phyloP scores from a whole-genome alignment of 2,113 vertebrate genomes.

The Onychostruthus taczanowskii region DNA sequence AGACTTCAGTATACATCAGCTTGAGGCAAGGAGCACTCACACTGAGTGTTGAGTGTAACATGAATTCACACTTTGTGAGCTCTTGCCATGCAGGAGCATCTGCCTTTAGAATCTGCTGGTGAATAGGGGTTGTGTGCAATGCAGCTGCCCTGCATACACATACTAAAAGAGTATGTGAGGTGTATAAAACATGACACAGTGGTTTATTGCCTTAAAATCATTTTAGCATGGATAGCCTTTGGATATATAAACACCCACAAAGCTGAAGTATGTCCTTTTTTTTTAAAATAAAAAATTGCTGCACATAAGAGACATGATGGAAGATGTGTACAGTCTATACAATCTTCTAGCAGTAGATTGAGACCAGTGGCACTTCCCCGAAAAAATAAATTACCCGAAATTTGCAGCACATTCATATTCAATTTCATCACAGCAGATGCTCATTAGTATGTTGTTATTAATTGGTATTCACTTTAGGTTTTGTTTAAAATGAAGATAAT shows the following conservation, averaged over 20 bases:
- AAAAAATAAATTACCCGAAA: conserved; percentile 85
- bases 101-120: neutral
- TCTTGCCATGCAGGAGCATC: neutral
- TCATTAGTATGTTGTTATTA: conserved; percentile 90
- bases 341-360: conserved; percentile 74
- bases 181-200: neutral
- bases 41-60: neutral
- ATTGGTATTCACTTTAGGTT: conserved; percentile 89
- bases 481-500: conserved; percentile 90
- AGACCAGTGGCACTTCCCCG: conserved; percentile 80
- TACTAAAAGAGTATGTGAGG: neutral
- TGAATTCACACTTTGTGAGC: neutral
- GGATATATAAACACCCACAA: conserved; percentile 20
- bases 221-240: neutral
- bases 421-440: conserved; percentile 89
- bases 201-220: neutral
- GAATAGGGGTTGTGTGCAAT: neutral
- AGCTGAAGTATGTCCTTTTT: conserved; percentile 24
- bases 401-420: conserved; percentile 86
- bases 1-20: neutral
- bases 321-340: conserved; percentile 72
- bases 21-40: fast-evolving
- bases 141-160: neutral
- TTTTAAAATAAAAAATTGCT: conserved; percentile 60
- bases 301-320: conserved; percentile 51